phyloP scores from a whole-genome alignment of 2,113 vertebrate species.

The Podarcis raffonei region DNA sequence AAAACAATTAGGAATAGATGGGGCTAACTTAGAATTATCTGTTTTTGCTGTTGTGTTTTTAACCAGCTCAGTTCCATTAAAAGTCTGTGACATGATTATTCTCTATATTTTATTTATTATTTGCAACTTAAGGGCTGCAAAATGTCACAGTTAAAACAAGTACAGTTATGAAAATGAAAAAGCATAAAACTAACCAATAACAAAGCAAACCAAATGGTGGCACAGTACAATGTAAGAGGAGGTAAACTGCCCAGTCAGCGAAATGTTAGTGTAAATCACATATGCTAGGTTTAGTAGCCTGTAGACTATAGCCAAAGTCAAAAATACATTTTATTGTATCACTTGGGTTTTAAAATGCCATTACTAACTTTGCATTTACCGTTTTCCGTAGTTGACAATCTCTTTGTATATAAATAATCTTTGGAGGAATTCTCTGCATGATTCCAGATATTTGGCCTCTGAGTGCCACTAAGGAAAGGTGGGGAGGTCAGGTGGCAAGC shows the following conservation, averaged over 20 bases:
- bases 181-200: too few relatives aligned
- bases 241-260: too few relatives aligned
- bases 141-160: too few relatives aligned
- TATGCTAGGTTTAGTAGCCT: neutral
- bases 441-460: neutral
- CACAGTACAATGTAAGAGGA: too few relatives aligned
- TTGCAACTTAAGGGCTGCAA: too few relatives aligned
- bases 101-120: too few relatives aligned
- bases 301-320: neutral
- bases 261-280: neutral
- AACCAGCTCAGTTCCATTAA: neutral
- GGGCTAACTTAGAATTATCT: neutral
- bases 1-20: neutral
- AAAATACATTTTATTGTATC: neutral
- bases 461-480: neutral
- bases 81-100: too few relatives aligned
- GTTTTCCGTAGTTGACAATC: neutral
- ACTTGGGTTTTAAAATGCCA: neutral
- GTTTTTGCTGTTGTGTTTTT: neutral
- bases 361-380: neutral
- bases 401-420: neutral
- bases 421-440: neutral
- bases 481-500: neutral
- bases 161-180: too few relatives aligned
- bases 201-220: too few relatives aligned